Conservation (phyloP, 37 sponge, comb jelly and placozoan genomes). For the Chondrosia reniformis region DNA sequence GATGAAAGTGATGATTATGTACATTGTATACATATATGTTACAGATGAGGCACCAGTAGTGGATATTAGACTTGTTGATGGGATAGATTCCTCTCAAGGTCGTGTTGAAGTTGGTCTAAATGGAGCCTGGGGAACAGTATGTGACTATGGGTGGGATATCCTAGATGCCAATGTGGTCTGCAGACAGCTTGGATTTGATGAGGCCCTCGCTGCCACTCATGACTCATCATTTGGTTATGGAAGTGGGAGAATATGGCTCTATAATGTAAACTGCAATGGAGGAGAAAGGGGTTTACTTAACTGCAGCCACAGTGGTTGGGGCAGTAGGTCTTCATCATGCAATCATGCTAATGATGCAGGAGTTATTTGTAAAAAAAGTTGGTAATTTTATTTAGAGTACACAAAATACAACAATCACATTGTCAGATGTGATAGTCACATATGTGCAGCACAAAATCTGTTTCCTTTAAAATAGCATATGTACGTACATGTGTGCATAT, state of each 20-base stretch:
- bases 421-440: no score
- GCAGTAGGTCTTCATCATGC: background rate
- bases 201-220: background rate
- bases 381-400: no score
- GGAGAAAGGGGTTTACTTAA: background rate
- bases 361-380: constrained; percentile 1
- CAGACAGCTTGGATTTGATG: background rate
- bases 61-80: background rate
- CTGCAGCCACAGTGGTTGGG: background rate
- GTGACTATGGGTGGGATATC: background rate
- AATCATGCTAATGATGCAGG: constrained; percentile 17
- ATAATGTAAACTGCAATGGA: background rate
- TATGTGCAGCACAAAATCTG: no score
- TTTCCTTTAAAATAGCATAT: no score
- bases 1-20: no score
- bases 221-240: background rate
- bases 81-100: background rate
- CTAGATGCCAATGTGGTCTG: background rate
- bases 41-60: background rate
- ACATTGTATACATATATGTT: background rate
- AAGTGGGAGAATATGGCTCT: background rate
- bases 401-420: no score
- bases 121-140: background rate
- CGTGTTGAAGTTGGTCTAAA: background rate
- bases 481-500: no score